Base-by-base conservation (phyloP, 1,140 invertebrate species). In the Lepidotrigona ventralis region DNA sequence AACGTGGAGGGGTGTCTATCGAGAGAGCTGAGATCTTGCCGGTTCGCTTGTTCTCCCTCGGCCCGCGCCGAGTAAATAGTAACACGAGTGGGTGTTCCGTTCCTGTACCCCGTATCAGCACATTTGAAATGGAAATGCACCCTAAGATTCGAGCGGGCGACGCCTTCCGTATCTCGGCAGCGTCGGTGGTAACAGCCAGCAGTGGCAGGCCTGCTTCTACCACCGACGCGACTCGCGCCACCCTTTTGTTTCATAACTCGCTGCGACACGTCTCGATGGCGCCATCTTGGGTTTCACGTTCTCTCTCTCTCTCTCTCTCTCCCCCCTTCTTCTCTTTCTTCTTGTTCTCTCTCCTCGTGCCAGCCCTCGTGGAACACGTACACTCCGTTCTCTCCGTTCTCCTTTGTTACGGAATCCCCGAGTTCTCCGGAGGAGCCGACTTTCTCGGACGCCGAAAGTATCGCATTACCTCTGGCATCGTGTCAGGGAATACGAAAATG, bases 91-190 rank as follows among this genome's bases (percentile, higher is more conserved):
- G 85, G 73, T 84, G 71, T 85, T 63, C 74, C 86, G 75, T 81
- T 46, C 46, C n/a, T 56, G 56, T 78, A 53, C 69, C 78, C 75
- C 68, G 82, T 87, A 84, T 88, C 86, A 71, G 83, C 75, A 79
- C 83, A 89, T 91, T 91, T 91, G 89, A 90, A 92, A 92, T 91
- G 91, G 88, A 91, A 91, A 92, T 91, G 79, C 84, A 60, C 76
- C 81, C 86, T 81, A 90, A 90, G 86, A 91, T 88, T 89, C 86
- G 53, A 39, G 39, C 72, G 63, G 39, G 26, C 29, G 46, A 26
- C 51, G 66, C 39, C 63, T 60, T 54, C 70, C 54, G 56, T 51
- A 54, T 23, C 29, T 54, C 63, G n/a, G 15, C 33, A 8, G 63
- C 63, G 15, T 29, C 26, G 29, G n/a, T 56, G 5, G 70, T 26